Evolutionary conservation across 2,113 vertebrate species (phyloP).

Genomic region (Holacanthus passer): DNA sequence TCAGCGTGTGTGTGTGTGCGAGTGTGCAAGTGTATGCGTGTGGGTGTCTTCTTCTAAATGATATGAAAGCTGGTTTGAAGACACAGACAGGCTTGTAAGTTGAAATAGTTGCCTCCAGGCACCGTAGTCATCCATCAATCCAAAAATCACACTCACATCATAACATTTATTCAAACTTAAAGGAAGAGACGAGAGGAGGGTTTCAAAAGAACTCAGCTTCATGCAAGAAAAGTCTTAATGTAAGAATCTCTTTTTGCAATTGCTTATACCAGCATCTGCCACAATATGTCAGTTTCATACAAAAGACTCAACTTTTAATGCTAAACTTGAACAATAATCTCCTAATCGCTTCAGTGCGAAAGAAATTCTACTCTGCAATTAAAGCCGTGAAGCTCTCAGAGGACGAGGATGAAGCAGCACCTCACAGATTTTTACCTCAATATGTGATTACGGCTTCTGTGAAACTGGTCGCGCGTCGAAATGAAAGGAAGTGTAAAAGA

Average conservation of each 20-base stretch:
- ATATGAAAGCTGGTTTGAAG: constrained; percentile 39
- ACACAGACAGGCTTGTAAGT: constrained; percentile 45
- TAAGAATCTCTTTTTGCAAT: background rate
- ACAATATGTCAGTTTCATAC: background rate
- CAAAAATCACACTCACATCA: constrained; percentile 23
- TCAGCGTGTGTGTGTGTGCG: constrained; percentile 2
- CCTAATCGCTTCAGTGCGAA: background rate
- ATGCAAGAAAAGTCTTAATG: background rate
- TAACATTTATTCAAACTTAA: constrained; percentile 24
- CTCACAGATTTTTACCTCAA: constrained; percentile 29
- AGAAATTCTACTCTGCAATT: constrained; percentile 3
- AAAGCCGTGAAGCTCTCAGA: constrained; percentile 13
- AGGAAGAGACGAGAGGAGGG: background rate
- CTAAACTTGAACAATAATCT: background rate
- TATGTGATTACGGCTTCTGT: constrained; percentile 25
- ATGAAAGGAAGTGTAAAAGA: constrained; percentile 32
- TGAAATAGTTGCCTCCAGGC: constrained; percentile 51
- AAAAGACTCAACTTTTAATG: constrained; percentile 6
- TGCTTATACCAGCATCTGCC: background rate
- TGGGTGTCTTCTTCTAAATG: constrained; percentile 19
- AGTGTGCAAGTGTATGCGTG: background rate
- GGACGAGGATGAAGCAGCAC: background rate
- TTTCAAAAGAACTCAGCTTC: constrained; percentile 3
- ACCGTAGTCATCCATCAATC: constrained; percentile 47
- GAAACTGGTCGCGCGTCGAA: constrained; percentile 9